Evolutionary conservation across 2,888 invertebrate genomes (phyloP).

Genomic region (Hermodice carunculata): DNA sequence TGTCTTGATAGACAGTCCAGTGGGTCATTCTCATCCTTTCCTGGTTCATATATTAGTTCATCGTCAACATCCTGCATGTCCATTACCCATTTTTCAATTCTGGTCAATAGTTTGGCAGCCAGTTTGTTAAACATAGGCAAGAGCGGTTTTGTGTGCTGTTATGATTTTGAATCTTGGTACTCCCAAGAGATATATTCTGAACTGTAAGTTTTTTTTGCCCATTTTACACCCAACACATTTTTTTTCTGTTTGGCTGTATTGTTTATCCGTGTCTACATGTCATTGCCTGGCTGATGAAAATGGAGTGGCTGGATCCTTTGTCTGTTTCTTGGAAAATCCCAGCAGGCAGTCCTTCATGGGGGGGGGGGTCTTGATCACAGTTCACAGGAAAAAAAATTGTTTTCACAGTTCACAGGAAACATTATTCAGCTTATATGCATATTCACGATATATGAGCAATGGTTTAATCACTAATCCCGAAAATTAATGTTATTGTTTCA

Average conservation of each 20-base stretch:
- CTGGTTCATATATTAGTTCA: conserved; percentile 34
- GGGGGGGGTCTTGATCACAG: no score
- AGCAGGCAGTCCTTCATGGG: not conserved
- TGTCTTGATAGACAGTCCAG: conserved; percentile 28
- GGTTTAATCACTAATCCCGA: no score
- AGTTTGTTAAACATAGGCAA: not conserved
- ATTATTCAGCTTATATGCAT: no score
- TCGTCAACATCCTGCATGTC: conserved; percentile 26
- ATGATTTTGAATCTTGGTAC: not conserved
- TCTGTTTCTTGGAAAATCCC: not conserved
- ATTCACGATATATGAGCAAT: no score
- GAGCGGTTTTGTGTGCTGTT: not conserved
- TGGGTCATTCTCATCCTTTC: conserved; percentile 25
- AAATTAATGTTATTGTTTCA: no score
- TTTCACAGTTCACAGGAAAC: no score
- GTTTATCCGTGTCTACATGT: no score
- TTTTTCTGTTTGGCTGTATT: no score
- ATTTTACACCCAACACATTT: not conserved
- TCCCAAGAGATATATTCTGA: not conserved
- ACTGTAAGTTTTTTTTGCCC: not conserved
- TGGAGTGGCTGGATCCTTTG: not conserved
- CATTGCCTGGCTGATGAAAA: not conserved
- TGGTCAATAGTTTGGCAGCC: not conserved
- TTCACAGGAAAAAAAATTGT: no score
- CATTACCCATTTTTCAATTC: conserved; percentile 34